A percentile compares a stretch with the other conserved stretches of the same genome.
These are phyloP conservation scores for Glandiceps talaboti DNA, from an alignment of 53 echinoderm and acorn worm genomes.

Conservation along the genomic window DNA sequence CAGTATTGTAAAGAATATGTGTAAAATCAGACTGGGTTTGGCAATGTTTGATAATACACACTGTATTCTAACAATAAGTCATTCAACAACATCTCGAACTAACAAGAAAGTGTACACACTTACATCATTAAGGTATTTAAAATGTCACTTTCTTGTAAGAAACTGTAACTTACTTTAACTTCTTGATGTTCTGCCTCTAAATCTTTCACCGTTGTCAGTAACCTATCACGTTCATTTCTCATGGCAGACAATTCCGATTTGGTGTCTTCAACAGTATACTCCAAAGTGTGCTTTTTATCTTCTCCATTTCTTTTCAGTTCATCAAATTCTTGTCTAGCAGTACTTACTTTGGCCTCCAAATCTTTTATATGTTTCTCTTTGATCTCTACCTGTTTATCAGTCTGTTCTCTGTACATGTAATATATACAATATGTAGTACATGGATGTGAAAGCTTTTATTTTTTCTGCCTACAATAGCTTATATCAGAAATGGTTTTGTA, in stretches of 20 bases:
- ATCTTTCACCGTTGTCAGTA: neutral
- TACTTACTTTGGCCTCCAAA: slow-evolving; percentile 21
- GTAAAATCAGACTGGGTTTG: too few relatives aligned
- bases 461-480: too few relatives aligned
- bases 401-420: slow-evolving; percentile 22
- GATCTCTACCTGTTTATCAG: slow-evolving; percentile 18
- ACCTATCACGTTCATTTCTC: neutral
- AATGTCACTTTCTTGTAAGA: too few relatives aligned
- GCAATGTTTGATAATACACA: too few relatives aligned
- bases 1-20: too few relatives aligned
- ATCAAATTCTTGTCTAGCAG: neutral
- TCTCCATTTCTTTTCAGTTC: neutral
- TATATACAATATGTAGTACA: neutral
- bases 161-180: neutral
- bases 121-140: too few relatives aligned
- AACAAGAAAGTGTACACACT: too few relatives aligned
- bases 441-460: too few relatives aligned
- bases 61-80: too few relatives aligned
- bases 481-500: too few relatives aligned
- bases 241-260: neutral
- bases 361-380: slow-evolving; percentile 31
- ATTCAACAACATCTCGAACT: too few relatives aligned
- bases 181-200: neutral
- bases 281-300: neutral
- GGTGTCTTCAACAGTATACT: neutral